Evolutionary conservation across 2,888 invertebrate species (phyloP), one percentile per base, ranked within the genome.

Genomic region (Tipula vernalis): DNA sequence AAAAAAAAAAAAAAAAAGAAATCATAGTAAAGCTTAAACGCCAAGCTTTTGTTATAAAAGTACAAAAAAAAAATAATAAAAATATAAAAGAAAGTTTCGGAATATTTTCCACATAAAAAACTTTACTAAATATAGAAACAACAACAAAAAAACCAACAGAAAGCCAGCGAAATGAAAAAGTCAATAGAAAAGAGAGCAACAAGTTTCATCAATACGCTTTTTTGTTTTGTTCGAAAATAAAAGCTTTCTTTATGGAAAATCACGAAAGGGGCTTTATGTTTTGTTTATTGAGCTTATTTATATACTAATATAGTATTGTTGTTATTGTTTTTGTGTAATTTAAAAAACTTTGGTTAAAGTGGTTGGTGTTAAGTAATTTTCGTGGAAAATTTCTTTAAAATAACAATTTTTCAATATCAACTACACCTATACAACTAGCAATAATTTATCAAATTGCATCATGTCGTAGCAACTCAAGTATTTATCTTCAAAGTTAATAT

Each of bases 281-380:
- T 71, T 71, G 71, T 71, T 71, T 71, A 71, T 71, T 71, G 71
- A 71, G 71, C 71, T 71, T 71, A 71, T 71, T 71, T 71, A 71
- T 28, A 28, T 71, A 71, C 28, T 28, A 71, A 71, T 71, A 71
- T 28, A 71, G 28, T 28, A 71, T 12, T 71, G 28, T 18, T 71
- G 71, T 10, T 71, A 13, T 18, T 71, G 71, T 71, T 71, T 10
- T 71, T 28, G 28, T 8, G n/a, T 71, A 71, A 71, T 0, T 71
- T 10, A 71, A 6, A 28, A 71, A 71, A 6, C 10, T 71, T 71
- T 71, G 3, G 28, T 4, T 71, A 71, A 71, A 71, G 71, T 71
- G 71, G 71, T 71, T 71, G 18, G 71, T n/a, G 51, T 51, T 51
- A 71, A 71, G 71, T 71, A 71, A 28, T 71, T 71, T 71, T 28